Evolutionary conservation across 2,888 invertebrate species (phyloP).

Genomic region (Tinea semifulvella): DNA sequence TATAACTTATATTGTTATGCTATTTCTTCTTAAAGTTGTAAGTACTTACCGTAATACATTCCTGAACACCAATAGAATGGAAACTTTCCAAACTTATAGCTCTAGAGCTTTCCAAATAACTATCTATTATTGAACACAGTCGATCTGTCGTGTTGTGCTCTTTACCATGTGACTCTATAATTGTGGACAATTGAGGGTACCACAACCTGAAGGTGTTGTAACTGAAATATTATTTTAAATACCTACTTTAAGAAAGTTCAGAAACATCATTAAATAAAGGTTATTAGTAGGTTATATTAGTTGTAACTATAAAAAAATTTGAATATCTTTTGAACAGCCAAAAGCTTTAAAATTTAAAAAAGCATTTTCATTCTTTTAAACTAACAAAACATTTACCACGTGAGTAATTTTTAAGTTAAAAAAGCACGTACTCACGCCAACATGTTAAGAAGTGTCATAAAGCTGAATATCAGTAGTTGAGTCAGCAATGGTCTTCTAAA

Average conservation of each 20-base stretch:
- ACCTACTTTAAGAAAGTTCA: no score
- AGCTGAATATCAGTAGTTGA: conserved; percentile 28
- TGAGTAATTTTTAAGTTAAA: no score
- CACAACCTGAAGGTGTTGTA: conserved; percentile 35
- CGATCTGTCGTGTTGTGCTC: conserved; percentile 25
- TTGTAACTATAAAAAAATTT: no score
- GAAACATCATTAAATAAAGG: no score
- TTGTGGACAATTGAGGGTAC: conserved; percentile 40
- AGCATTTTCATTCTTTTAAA: no score
- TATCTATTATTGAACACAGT: conserved; percentile 35
- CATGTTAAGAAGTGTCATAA: conserved; percentile 29
- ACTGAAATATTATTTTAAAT: no score
- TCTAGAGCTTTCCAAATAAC: conserved; percentile 23
- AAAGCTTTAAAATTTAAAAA: neutral
- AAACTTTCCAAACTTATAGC: conserved; percentile 7
- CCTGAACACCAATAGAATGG: conserved; percentile 20
- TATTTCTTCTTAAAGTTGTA: neutral
- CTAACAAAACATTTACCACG: no score
- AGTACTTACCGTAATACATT: conserved; percentile 34
- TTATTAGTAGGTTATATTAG: no score
- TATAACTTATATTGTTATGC: neutral
- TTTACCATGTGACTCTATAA: conserved; percentile 31
- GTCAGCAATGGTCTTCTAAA: conserved; percentile 28
- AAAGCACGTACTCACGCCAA: conserved; percentile 35
- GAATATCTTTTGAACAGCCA: neutral